Percentiles rank a stretch among this genome's conserved stretches.
phyloP scores from a whole-genome alignment of 30 jellyfish, hydroid and myxozoan genomes.

The Cassiopea xamachana region DNA sequence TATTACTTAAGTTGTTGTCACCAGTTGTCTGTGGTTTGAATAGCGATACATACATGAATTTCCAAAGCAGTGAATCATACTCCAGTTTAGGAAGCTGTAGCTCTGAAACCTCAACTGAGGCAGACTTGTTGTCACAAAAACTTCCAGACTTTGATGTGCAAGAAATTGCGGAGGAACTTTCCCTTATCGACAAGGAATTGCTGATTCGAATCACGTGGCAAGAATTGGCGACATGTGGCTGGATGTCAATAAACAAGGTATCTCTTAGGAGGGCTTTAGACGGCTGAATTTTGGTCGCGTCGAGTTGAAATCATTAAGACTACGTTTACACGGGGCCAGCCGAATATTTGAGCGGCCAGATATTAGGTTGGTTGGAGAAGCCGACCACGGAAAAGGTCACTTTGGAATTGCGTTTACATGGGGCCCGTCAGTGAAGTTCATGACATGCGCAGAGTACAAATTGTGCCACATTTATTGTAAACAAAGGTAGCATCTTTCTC shows the following conservation, averaged over 20 bases:
- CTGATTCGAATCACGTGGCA: constrained; percentile 93
- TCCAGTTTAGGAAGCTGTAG: constrained; percentile 70
- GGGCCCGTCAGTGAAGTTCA: no score
- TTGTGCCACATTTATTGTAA: no score
- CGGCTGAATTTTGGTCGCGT: no score
- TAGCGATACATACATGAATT: constrained; percentile 70
- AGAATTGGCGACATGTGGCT: constrained; percentile 83
- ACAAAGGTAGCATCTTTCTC: no score
- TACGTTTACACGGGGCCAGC: no score
- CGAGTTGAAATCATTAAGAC: no score
- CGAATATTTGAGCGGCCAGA: no score
- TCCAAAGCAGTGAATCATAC: constrained; percentile 75
- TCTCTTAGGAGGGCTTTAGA: neutral
- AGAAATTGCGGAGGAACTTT: constrained; percentile 91
- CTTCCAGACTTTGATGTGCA: constrained; percentile 80
- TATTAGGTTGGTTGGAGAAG: no score
- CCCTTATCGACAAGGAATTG: constrained; percentile 89
- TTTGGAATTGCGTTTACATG: no score
- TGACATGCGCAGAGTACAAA: no score
- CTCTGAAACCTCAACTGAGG: constrained; percentile 72
- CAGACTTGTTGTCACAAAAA: constrained; percentile 66
- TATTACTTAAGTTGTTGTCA: constrained; percentile 74
- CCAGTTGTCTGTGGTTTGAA: constrained; percentile 94
- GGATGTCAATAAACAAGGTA: constrained; percentile 97
- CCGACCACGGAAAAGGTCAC: no score